A percentile compares a stretch with the other conserved stretches of the same genome.
These are phyloP conservation scores for Acanthiza pusilla DNA, from an alignment of 2,797 vertebrate genomes.

Conservation along the genomic window DNA sequence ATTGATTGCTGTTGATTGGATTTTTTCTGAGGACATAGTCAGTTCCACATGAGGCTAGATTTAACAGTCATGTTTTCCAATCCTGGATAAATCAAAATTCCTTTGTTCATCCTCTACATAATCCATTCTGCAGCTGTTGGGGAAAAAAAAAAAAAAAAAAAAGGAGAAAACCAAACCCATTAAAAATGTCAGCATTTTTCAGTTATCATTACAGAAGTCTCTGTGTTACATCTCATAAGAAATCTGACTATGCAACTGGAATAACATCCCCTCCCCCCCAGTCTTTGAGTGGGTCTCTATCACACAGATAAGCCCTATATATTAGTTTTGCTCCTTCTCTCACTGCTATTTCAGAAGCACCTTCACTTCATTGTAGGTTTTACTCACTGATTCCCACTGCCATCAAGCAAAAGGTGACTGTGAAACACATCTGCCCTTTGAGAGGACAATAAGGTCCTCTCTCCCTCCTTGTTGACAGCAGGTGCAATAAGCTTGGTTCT, in stretches of 20 bases:
- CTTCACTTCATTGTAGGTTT: background rate
- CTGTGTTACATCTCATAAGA: background rate
- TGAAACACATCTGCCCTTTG: background rate
- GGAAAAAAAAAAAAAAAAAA: too few relatives aligned
- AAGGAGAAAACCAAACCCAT: background rate
- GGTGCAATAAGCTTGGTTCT: background rate
- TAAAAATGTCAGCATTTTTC: background rate
- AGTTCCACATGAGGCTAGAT: background rate
- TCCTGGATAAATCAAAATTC: background rate
- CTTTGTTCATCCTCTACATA: background rate
- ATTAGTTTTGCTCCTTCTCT: background rate
- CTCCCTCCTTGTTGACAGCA: background rate
- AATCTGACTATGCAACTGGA: background rate
- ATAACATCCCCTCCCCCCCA: fast-evolving
- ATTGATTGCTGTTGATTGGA: conserved; percentile 26
- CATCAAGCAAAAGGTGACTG: background rate
- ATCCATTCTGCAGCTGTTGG: background rate
- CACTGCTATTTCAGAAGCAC: background rate
- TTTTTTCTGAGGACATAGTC: conserved; percentile 16
- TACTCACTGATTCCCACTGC: background rate
- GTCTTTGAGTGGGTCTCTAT: background rate
- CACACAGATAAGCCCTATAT: background rate
- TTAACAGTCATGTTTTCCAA: background rate
- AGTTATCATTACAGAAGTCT: background rate
- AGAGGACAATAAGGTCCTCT: background rate